These are phyloP conservation scores for Poecilobothrus nobilitatus DNA, from an alignment of 2,888 invertebrate genomes.

Conservation along the genomic window DNA sequence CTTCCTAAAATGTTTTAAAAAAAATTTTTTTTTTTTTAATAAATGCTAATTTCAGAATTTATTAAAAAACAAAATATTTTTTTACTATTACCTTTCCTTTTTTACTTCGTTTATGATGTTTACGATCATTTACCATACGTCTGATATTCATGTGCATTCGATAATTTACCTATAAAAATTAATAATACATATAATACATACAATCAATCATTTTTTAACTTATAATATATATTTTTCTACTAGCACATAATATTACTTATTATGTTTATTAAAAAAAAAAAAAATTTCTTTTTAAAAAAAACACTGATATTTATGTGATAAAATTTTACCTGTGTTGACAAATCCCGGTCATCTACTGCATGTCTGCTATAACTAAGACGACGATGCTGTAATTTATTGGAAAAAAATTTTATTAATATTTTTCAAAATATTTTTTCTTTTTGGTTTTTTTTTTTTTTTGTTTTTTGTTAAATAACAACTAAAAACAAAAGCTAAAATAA, in stretches of 20 bases:
- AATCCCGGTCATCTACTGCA: slow-evolving; percentile 80
- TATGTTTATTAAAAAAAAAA: slow-evolving; percentile 5
- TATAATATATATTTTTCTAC: background rate
- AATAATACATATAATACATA: too few relatives aligned
- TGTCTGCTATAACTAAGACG: slow-evolving; percentile 84
- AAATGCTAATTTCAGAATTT: background rate
- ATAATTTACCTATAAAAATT: slow-evolving; percentile 55
- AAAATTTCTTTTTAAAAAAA: slow-evolving; percentile 7
- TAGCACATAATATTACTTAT: background rate
- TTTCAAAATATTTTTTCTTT: too few relatives aligned
- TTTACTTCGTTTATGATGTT: slow-evolving; percentile 79
- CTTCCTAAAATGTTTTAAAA: slow-evolving; percentile 53
- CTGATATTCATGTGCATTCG: slow-evolving; percentile 86
- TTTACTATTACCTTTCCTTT: slow-evolving; percentile 65
- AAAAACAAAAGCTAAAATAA: slow-evolving; percentile 15
- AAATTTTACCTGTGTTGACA: slow-evolving; percentile 65
- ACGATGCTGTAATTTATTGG: slow-evolving; percentile 59
- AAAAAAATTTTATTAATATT: background rate
- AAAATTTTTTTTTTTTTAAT: slow-evolving; percentile 8
- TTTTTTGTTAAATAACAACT: background rate
- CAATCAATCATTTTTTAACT: background rate
- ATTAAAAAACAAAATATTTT: background rate
- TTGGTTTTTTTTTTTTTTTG: too few relatives aligned
- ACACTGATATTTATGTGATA: slow-evolving; percentile 4
- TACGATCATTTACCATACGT: slow-evolving; percentile 75